Evolutionary conservation across 1,140 invertebrate genomes (phyloP), one percentile per base, ranked within the genome.

Genomic region (Gryon sp.): DNA sequence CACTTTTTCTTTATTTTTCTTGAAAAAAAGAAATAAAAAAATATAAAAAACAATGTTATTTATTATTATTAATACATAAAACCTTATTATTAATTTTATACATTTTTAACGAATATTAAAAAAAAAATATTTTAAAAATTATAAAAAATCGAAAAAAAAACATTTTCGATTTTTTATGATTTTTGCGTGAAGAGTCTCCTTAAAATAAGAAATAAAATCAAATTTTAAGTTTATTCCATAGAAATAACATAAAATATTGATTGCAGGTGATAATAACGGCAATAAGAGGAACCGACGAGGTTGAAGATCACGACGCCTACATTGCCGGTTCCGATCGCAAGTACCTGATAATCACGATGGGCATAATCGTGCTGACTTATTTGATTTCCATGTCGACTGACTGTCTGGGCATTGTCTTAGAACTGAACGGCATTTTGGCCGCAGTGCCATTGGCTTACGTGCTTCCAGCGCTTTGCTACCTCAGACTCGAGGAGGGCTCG

Each of bases 371-470:
- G 11, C 83, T 91, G 16, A 92, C 94, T 7, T 95, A 94, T 84
- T 85, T 95, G 7, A 90, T 96, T 52, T 97, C 95, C 12, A 94
- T 96, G 89, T 90, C 93, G 57, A 97, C 95, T 15, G 95, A 96
- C 83, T 97, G 96, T 86, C 90, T 97, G 2, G 95, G 95, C 3
- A 91, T 96, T 24, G 95, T 96, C 8, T 86, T 97, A 62, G 95
- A 96, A 87, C 83, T 97, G 28, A 97, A 97, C 88, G 96, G 96
- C 53, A 93, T 97, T 6, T 75, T 96, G 18, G 93, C 94, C 4
- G 96, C 95, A 5, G 94, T 96, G 53, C 95, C 95, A 4, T 84
- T 97, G 62, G 95, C 95, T 11, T 97, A 95, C 85, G 92, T 97
- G 60, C 88, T 97, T 28, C 96, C 96, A 6, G 93, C 94, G 0